A percentile compares a stretch with the other conserved stretches of the same genome.
Evolutionary conservation across 2,113 vertebrate species (phyloP).

Genomic region (Clarias macrocephalus): DNA sequence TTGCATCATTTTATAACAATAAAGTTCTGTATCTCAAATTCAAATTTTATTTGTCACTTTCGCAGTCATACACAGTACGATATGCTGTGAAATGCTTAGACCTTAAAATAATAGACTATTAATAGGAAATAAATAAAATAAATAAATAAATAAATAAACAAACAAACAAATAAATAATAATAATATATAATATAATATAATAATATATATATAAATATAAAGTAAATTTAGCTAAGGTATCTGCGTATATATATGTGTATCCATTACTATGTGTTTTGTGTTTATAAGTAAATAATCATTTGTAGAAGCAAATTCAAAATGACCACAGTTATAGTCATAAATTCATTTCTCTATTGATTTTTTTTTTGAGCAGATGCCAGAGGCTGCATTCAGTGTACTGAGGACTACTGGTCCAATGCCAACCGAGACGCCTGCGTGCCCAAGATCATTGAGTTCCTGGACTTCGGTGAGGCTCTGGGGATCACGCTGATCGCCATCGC

Average conservation of each 20-base stretch:
- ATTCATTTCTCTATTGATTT: no score
- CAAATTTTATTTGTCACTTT: no score
- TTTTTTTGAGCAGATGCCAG: constrained; percentile 73
- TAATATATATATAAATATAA: no score
- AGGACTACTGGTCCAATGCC: constrained; percentile 80
- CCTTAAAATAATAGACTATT: no score
- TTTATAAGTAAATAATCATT: not conserved
- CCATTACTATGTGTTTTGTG: not conserved
- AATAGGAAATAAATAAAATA: no score
- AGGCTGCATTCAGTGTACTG: constrained; percentile 74
- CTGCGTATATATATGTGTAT: not conserved
- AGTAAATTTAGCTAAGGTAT: no score
- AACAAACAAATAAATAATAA: no score
- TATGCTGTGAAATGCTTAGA: no score
- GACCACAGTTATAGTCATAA: not conserved
- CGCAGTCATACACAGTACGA: no score
- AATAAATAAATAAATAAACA: no score
- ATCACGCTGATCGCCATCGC: constrained; percentile 80
- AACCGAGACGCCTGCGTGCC: constrained; percentile 73
- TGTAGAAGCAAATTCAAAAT: not conserved
- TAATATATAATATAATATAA: no score
- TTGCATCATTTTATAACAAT: not conserved
- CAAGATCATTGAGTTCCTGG: constrained; percentile 83
- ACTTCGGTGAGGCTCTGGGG: constrained; percentile 79
- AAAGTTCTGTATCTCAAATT: no score